Base-by-base conservation (phyloP, 2,113 vertebrate genomes). In the Paedocypris sp. region DNA sequence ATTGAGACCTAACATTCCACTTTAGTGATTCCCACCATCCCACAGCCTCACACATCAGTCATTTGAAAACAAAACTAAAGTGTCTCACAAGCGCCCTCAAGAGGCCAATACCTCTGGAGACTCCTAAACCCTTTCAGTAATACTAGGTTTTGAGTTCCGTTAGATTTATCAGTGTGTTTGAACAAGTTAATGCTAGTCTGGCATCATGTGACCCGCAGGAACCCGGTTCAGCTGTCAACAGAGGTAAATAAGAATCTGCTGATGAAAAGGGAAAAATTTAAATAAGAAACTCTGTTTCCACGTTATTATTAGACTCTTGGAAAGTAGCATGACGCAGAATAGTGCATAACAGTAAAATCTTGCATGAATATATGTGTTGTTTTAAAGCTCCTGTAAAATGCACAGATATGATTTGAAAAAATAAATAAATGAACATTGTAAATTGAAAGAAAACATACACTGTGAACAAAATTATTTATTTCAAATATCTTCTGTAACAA, bases 61-160 rank as follows among this genome's bases (percentile, higher is more conserved):
- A 46, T 53, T 42, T 46, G 5, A 6, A 13, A 15, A 18, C 2
- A 3, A 2, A 13, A 1, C 9, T 4, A 13, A 39, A 16, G 16
- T 43, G n/a, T 54, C 61, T 65, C 62, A 35, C 43, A 60, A 54
- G 62, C 39, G 45, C 62, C 68, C 38, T 46, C 62, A 57, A 51
- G 51, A 57, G 62, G 62, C 22, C 18, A n/a, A n/a, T n/a, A n/a
- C n/a, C n/a, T n/a, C n/a, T n/a, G n/a, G n/a, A n/a, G n/a, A n/a
- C n/a, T n/a, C n/a, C n/a, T n/a, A n/a, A n/a, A n/a, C n/a, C n/a
- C n/a, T n/a, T n/a, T n/a, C n/a, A n/a, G n/a, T n/a, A n/a, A n/a
- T n/a, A n/a, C n/a, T n/a, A n/a, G n/a, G n/a, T n/a, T n/a, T n/a
- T n/a, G n/a, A n/a, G n/a, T n/a, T n/a, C n/a, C n/a, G n/a, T n/a